phyloP scores from a whole-genome alignment of 2,797 vertebrate species.

The Buphagus erythrorhynchus region DNA sequence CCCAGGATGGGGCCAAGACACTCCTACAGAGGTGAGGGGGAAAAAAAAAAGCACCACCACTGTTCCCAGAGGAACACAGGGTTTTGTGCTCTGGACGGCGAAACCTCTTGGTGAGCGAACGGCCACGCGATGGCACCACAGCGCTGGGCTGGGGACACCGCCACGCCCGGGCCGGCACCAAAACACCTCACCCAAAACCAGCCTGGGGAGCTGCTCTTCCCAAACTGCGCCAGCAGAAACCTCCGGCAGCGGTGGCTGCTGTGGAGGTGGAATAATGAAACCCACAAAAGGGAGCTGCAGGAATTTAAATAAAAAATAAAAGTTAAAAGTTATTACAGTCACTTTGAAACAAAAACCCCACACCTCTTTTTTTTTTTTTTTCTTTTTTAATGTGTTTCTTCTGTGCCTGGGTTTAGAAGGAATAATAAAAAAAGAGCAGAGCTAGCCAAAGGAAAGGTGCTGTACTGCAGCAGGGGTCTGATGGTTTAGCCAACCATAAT shows the following conservation, averaged over 20 bases:
- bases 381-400: not conserved
- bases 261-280: not conserved
- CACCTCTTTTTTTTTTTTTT: not conserved
- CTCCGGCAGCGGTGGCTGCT: rapidly evolving
- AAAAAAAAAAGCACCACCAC: rapidly evolving
- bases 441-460: not conserved
- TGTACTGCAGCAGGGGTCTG: not conserved
- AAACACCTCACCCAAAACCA: too few species aligned
- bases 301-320: not conserved
- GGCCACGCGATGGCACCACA: slow-evolving; percentile 42
- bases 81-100: not conserved
- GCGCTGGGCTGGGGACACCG: not conserved
- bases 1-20: not conserved
- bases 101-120: not conserved
- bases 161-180: rapidly evolving
- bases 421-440: not conserved
- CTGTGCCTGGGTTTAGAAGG: not conserved
- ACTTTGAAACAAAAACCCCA: not conserved
- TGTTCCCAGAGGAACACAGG: rapidly evolving
- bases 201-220: not conserved
- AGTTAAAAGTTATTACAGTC: not conserved
- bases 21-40: rapidly evolving
- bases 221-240: not conserved
- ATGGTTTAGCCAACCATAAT: not conserved
- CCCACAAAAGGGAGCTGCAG: not conserved